Evolutionary conservation across 2,797 vertebrate species (phyloP).

Genomic region (Coracias cyanogaster): DNA sequence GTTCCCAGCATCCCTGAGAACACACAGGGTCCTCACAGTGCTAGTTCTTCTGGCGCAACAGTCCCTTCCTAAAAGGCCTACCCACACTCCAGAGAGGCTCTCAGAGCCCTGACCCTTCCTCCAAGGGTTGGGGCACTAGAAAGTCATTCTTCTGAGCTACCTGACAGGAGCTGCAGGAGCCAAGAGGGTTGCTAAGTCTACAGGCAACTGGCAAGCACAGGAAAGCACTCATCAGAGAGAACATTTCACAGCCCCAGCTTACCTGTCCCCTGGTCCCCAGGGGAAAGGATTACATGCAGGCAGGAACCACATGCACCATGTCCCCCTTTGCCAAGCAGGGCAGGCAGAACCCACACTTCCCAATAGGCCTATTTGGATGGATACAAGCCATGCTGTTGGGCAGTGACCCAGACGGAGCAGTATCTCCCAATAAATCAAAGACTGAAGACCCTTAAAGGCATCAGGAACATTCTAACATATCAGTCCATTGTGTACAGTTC

Average conservation of each 20-base stretch:
- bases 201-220: background rate
- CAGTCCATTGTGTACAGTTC: fast-evolving
- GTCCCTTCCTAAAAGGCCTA: background rate
- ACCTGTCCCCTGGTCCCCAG: background rate
- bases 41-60: background rate
- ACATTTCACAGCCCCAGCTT: background rate
- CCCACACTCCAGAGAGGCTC: background rate
- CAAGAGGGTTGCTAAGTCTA: background rate
- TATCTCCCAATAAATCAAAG: background rate
- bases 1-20: background rate
- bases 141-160: background rate
- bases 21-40: no score
- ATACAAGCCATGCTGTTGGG: background rate
- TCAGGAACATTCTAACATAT: fast-evolving
- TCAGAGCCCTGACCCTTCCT: background rate
- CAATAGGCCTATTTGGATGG: background rate
- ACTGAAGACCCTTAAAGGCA: background rate
- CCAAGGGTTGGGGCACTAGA: background rate
- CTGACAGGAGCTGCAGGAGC: background rate
- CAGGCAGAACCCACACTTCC: background rate
- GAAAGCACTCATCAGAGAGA: background rate
- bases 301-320: background rate
- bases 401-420: background rate
- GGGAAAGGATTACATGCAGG: background rate
- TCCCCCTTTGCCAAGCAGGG: background rate